Evolutionary conservation across 1,140 invertebrate genomes (phyloP), one percentile per base, ranked within the genome.

Genomic region (Drosophila truncata): DNA sequence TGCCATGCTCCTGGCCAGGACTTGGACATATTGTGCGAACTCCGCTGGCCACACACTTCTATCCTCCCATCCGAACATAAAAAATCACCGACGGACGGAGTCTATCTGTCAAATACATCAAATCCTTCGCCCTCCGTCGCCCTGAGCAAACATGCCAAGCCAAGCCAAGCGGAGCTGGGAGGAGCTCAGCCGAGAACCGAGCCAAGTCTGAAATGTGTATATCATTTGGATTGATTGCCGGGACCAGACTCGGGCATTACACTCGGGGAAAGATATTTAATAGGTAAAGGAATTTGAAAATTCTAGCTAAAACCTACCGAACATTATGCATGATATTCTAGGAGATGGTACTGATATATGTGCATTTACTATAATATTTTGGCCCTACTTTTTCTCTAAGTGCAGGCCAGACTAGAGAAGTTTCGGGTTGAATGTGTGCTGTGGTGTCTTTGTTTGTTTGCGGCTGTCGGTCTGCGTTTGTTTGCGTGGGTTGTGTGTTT

Each of bases 101-200:
- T 87, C 80, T 87, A 87, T 80, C 71, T 80, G 77, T 88, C 84
- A 87, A 87, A 87, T 86, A 87, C 83, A 87, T 87, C 80, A 87
- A 83, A 87, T 76, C 71, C 65, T 42, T 25, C 55, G 10, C 47
- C 67, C 44, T 44, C 46, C 41, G 49, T 47, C 59, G 61, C 47
- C 60, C 74, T 57, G 58, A 59, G 65, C 59, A 79, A 79, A 79
- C 75, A 72, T 74, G 52, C 64, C 47, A 61, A 59, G 50, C 81
- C 41, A 52, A 70, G 64, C 82, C 33, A 44, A 74, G 64, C 59
- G 31, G 49, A 61, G 47, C 78, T 60, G 29, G 47, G 33, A 47
- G 41, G 75, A 63, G 52, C 71, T 49, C 42, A 73, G 50, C 64
- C 44, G 59, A 60, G 66, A 50, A 49, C 62, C 44, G 67, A 55